Percentiles rank a stretch among this genome's conserved stretches.
These are phyloP conservation scores for Stichodactyla mertensii DNA, from an alignment of 64 coral and sea anemone species.

Conservation along the genomic window DNA sequence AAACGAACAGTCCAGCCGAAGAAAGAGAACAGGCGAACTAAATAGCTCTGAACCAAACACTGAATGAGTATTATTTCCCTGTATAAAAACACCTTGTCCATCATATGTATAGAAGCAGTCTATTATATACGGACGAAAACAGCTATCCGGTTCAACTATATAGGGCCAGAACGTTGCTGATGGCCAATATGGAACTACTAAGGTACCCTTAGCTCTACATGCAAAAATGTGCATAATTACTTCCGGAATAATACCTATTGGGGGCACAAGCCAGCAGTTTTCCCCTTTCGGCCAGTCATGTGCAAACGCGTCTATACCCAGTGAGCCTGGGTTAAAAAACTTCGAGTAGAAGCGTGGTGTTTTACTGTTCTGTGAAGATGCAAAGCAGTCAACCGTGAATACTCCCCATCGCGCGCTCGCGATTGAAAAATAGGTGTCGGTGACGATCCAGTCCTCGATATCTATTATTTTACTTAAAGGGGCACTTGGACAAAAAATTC, in stretches of 20 bases:
- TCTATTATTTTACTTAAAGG: slow-evolving; percentile 57
- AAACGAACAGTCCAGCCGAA: too few relatives aligned
- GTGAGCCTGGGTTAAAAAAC: slow-evolving; percentile 29
- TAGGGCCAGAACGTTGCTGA: too few relatives aligned
- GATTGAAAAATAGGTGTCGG: slow-evolving; percentile 33
- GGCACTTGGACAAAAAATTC: too few relatives aligned
- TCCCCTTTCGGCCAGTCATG: neutral
- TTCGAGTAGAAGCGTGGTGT: slow-evolving; percentile 39
- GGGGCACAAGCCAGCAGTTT: neutral
- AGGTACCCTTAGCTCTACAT: too few relatives aligned
- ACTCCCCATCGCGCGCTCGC: slow-evolving; percentile 28
- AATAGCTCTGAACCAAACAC: too few relatives aligned
- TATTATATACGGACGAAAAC: too few relatives aligned
- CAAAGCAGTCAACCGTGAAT: slow-evolving; percentile 65
- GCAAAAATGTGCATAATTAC: neutral
- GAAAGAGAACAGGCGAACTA: too few relatives aligned
- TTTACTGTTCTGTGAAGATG: slow-evolving; percentile 36
- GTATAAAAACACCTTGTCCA: too few relatives aligned
- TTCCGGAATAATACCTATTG: neutral
- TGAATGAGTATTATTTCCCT: too few relatives aligned
- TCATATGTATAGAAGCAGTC: too few relatives aligned
- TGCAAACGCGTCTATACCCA: neutral
- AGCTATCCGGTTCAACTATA: too few relatives aligned
- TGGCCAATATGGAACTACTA: neutral
- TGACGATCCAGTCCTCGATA: slow-evolving; percentile 52